phyloP scores from a whole-genome alignment of 2,888 invertebrate genomes.

The Tortricodes alternella region DNA sequence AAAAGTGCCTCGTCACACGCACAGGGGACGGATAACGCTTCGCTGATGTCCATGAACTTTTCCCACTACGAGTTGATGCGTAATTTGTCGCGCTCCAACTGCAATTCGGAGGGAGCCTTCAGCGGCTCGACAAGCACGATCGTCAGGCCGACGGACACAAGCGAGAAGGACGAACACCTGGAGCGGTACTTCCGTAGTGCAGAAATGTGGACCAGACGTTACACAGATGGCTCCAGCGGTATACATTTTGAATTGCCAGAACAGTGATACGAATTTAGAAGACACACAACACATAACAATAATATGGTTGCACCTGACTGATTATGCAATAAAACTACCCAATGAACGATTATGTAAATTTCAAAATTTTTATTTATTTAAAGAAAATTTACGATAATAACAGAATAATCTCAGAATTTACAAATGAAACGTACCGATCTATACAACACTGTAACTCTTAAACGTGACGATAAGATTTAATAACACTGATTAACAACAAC shows the following conservation, averaged over 20 bases:
- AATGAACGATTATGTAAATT: constrained; percentile 80
- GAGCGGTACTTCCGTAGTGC: constrained; percentile 70
- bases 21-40: constrained; percentile 51
- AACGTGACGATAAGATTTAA: constrained; percentile 80
- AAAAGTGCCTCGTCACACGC: constrained; percentile 41
- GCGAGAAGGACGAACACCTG: constrained; percentile 62
- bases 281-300: too few species aligned
- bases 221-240: constrained; percentile 42
- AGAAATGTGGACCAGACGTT: constrained; percentile 62
- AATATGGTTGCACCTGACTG: too few species aligned
- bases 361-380: constrained; percentile 81
- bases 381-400: constrained; percentile 80
- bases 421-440: constrained; percentile 79
- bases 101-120: constrained; percentile 63
- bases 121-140: constrained; percentile 57
- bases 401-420: constrained; percentile 79
- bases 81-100: constrained; percentile 65
- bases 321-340: constrained; percentile 58
- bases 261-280: constrained; percentile 35
- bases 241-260: constrained; percentile 46
- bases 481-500: constrained; percentile 82
- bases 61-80: constrained; percentile 72
- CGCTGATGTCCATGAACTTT: constrained; percentile 70
- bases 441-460: constrained; percentile 82
- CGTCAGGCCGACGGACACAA: constrained; percentile 47